Conservation (phyloP, 2,113 vertebrate species). For the Xenopus tropicalis region UCB_Xtro_10.0 CM004443.2:43179501-43180000, state of each 20-base stretch:
- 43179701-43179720: conserved; percentile 14
- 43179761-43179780: conserved; percentile 38
- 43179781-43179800: conserved; percentile 33
- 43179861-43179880: conserved; percentile 8
- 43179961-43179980: no score
- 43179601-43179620: no score
- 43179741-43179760: conserved; percentile 39
- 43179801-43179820: conserved; percentile 25
- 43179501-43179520: no score
- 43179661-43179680: conserved; percentile 7
- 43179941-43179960: not conserved
- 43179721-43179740: conserved; percentile 38
- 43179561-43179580: no score
- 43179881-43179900: not conserved
- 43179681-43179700: conserved; percentile 5
- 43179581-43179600: no score
- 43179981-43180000: no score
- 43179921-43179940: not conserved
- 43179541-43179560: no score
- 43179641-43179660: not conserved
- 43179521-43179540: no score
- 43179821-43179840: conserved; percentile 24
- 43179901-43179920: not conserved
- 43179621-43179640: no score
- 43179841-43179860: conserved; percentile 20